phyloP scores from a whole-genome alignment of 2,113 vertebrate species.

The Strix uralensis region DNA sequence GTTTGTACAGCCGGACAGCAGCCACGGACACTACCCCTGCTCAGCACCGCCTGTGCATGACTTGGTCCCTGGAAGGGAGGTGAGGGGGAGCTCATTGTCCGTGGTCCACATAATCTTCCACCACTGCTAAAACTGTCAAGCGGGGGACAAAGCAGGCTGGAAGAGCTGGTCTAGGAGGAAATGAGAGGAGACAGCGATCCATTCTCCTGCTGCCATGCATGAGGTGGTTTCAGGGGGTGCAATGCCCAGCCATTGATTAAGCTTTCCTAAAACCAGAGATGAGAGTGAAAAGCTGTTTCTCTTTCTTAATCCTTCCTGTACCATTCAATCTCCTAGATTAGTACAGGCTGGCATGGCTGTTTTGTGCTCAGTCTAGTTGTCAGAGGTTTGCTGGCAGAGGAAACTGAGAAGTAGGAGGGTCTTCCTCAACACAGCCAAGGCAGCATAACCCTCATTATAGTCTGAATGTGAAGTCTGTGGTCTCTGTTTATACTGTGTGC shows the following conservation, averaged over 20 bases:
- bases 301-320: conserved; percentile 40
- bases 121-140: neutral
- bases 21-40: neutral
- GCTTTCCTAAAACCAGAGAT: conserved; percentile 11
- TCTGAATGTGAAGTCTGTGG: neutral
- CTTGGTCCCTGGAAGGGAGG: neutral
- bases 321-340: neutral
- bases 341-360: conserved; percentile 8
- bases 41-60: neutral
- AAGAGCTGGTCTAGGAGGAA: conserved; percentile 19
- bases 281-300: conserved; percentile 37
- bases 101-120: neutral
- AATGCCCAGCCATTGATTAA: neutral
- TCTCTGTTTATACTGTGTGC: neutral
- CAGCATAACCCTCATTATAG: conserved; percentile 2
- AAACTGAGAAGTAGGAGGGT: conserved; percentile 16
- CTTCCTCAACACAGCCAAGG: neutral
- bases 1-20: neutral
- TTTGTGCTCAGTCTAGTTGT: conserved; percentile 8
- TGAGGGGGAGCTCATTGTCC: neutral
- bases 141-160: neutral
- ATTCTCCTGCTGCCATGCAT: neutral
- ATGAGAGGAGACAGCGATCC: neutral
- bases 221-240: neutral
- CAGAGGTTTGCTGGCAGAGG: conserved; percentile 15